phyloP scores from a whole-genome alignment of 2,113 vertebrate species.

The Upupa epops region DNA sequence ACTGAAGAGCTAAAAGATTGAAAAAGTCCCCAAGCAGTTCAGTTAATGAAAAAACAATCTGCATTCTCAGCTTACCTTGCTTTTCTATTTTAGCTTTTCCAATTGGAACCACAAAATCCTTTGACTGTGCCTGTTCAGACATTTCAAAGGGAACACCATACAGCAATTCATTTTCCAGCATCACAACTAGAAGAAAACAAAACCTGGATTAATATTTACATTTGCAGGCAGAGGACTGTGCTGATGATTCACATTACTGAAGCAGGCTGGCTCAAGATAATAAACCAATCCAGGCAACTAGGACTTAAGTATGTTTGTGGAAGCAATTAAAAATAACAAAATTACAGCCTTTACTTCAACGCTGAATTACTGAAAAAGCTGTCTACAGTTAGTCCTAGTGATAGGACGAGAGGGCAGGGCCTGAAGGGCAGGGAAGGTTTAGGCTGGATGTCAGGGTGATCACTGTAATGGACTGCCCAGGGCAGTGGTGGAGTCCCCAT shows the following conservation, averaged over 20 bases:
- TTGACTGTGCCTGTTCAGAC: conserved; percentile 86
- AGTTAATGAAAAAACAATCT: not conserved
- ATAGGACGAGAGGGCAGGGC: too few relatives aligned
- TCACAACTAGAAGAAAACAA: conserved; percentile 83
- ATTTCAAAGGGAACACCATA: conserved; percentile 96
- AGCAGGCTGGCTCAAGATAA: not conserved
- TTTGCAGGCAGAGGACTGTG: not conserved
- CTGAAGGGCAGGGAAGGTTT: too few relatives aligned
- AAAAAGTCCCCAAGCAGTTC: not conserved
- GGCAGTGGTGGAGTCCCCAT: too few relatives aligned
- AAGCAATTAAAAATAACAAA: not conserved
- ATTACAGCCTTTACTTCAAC: not conserved
- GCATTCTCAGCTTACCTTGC: conserved; percentile 77
- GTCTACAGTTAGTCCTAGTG: not conserved
- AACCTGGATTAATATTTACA: not conserved
- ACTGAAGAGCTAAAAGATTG: not conserved
- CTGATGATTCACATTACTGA: not conserved
- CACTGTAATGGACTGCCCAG: too few relatives aligned
- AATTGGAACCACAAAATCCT: conserved; percentile 93
- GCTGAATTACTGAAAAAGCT: not conserved
- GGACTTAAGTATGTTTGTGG: not conserved
- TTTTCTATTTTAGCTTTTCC: conserved; percentile 96
- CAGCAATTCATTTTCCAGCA: conserved; percentile 95
- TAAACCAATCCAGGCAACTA: not conserved
- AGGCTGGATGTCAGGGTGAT: too few relatives aligned